These are phyloP conservation scores for Sitta europaea DNA, from an alignment of 2,113 vertebrate species.

Conservation along the genomic window DNA sequence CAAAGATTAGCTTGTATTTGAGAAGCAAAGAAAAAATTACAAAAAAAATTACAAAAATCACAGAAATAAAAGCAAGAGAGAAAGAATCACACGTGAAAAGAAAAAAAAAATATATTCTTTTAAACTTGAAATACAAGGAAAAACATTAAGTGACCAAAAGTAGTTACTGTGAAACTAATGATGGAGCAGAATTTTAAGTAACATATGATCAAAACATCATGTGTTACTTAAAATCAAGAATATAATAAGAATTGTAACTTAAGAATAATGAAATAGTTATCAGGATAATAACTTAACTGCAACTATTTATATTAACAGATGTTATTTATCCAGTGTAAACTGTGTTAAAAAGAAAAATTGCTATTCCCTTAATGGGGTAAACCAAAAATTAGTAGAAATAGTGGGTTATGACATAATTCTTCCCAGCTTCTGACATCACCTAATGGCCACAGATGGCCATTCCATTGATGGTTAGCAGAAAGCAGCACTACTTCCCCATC, in stretches of 20 bases:
- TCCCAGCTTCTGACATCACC: neutral
- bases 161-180: neutral
- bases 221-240: too few relatives aligned
- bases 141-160: neutral
- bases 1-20: neutral
- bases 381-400: neutral
- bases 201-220: neutral
- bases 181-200: neutral
- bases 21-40: neutral
- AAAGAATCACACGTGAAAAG: neutral
- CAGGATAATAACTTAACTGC: neutral
- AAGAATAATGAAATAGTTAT: neutral
- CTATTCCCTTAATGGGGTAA: neutral
- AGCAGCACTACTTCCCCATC: neutral
- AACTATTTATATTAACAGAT: neutral
- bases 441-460: neutral
- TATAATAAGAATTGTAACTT: neutral
- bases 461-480: neutral
- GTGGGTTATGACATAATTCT: neutral
- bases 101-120: neutral
- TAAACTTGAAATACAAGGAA: neutral
- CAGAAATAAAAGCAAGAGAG: neutral
- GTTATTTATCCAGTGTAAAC: neutral
- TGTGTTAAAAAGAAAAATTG: neutral
- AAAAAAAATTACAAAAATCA: neutral